phyloP scores from a whole-genome alignment of 2,113 vertebrate genomes.

The Erinaceus europaeus region DNA sequence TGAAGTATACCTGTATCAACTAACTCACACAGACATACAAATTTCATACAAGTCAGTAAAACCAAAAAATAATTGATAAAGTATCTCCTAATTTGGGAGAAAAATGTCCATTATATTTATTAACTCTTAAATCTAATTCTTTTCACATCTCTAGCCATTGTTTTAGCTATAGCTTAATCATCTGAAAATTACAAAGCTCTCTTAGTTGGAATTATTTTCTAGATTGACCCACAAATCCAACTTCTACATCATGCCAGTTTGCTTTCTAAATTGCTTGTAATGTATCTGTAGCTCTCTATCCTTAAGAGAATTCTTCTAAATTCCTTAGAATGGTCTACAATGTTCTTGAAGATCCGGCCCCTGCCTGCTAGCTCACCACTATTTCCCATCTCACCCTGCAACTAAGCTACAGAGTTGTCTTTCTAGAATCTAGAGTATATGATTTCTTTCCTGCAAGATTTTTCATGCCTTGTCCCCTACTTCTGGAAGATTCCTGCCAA shows the following conservation, averaged over 20 bases:
- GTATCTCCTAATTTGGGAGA: neutral
- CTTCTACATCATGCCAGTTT: neutral
- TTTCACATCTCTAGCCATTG: neutral
- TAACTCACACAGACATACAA: neutral
- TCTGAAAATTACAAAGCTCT: neutral
- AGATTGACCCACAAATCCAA: neutral
- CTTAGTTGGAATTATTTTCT: neutral
- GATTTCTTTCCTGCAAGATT: neutral
- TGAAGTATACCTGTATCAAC: neutral
- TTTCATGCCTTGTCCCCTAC: neutral
- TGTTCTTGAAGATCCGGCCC: neutral
- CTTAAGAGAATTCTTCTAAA: neutral
- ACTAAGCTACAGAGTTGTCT: neutral
- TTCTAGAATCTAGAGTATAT: neutral
- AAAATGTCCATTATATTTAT: neutral
- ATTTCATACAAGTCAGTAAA: neutral
- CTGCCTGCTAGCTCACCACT: neutral
- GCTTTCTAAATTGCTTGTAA: neutral
- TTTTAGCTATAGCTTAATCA: neutral
- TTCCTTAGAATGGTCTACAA: neutral
- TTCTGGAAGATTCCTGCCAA: neutral
- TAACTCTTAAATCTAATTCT: neutral
- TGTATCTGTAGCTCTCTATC: neutral
- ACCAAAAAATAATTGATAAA: neutral
- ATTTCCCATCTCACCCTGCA: neutral